phyloP scores from a whole-genome alignment of 2,797 vertebrate species.

The Spinus olivaceus region DNA sequence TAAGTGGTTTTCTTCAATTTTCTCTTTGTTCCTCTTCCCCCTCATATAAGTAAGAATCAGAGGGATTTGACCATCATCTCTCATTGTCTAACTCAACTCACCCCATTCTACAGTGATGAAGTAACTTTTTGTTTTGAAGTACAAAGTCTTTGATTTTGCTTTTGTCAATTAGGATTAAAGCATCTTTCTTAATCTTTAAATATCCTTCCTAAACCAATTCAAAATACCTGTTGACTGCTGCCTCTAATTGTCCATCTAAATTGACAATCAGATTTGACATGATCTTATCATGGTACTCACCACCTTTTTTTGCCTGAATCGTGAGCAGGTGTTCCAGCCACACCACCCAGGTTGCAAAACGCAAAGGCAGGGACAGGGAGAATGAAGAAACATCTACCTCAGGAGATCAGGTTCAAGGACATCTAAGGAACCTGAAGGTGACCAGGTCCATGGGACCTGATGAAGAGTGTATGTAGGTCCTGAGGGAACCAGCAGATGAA shows the following conservation, averaged over 20 bases:
- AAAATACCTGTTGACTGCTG: background rate
- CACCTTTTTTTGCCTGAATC: background rate
- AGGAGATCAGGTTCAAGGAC: background rate
- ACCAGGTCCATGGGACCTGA: background rate
- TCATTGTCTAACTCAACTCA: background rate
- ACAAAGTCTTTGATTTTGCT: background rate
- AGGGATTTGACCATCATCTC: background rate
- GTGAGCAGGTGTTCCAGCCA: background rate
- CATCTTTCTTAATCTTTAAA: background rate
- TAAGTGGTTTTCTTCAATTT: background rate
- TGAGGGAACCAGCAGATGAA: background rate
- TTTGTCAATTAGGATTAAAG: background rate
- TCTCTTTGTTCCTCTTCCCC: background rate
- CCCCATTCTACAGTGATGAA: background rate
- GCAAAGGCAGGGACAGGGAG: background rate
- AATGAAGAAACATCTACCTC: background rate
- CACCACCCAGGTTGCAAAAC: background rate
- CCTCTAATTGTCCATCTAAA: background rate
- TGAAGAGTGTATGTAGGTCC: background rate
- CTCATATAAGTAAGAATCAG: background rate
- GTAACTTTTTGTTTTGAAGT: background rate
- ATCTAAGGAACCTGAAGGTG: background rate
- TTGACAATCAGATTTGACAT: background rate
- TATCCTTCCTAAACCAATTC: background rate
- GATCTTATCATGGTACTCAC: background rate